Evolutionary conservation across 92 coral and sea anemone species (phyloP), one percentile per base, ranked within the genome.

Genomic region (Palythoa heliodiscus): DNA sequence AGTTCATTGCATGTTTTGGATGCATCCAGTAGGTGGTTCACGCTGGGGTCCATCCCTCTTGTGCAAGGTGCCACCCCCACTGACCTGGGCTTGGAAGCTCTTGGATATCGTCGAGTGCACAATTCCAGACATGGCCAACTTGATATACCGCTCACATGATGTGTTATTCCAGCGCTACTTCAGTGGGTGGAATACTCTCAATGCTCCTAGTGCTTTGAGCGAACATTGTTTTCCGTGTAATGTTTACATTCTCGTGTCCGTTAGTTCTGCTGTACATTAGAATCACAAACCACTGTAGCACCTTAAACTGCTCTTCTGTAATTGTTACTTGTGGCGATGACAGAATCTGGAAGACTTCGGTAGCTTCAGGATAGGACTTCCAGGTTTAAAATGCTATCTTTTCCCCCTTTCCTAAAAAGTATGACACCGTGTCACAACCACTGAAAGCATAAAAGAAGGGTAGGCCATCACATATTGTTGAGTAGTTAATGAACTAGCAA

Each of bases 1-100:
- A 90, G 91, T 83, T 90, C 91, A n/a, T 75, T 84, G 66, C 95
- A 92, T 0, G 75, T 88, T 60, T 92, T 89, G 16, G 95, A 92
- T 38, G 95, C 89, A 38, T 92, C 87, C 8, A 88, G 93, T 54
- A 92, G 70, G 79, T 66, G 9, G 90, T 67, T 91, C 95, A 92
- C 29, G 63, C 72, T 35, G 95, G 95, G 48, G 19, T 61, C 92
- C 90, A 89, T 7, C 86, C 75, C 24, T 67, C 29, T 43, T 43
- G 48, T 70, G 82, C 40, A 29, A 22, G 84, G 4, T 85, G 50
- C 91, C 93, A 90, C 95, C 93, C 91, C 91, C n/a, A 90, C 25
- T 90, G 90, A 63, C 78, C 77, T 64, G 92, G 86, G 52, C 86
- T 77, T 67, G 90, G 93, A 22, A 90, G 91, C 22, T 88, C 88